phyloP scores from a whole-genome alignment of 2,797 vertebrate genomes.

The Leptodactylus fallax region DNA sequence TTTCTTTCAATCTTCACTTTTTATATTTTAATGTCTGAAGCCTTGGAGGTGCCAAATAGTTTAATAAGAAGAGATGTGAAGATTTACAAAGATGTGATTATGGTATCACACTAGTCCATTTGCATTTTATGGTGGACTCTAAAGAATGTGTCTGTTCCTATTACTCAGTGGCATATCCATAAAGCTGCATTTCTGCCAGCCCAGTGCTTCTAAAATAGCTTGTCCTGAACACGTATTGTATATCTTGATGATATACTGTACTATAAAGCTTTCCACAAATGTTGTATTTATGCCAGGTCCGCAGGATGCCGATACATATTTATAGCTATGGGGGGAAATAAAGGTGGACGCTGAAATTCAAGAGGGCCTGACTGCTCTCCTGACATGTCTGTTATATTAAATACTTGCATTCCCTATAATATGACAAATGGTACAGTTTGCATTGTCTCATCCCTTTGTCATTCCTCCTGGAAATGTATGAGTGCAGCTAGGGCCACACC shows the following conservation, averaged over 20 bases:
- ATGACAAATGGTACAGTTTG: neutral
- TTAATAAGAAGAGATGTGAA: neutral
- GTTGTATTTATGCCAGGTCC: neutral
- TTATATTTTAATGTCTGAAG: neutral
- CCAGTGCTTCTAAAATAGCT: neutral
- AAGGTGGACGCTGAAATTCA: neutral
- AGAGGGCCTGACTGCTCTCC: neutral
- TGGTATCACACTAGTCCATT: neutral
- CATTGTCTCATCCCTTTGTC: neutral
- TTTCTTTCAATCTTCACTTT: neutral
- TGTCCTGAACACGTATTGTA: neutral
- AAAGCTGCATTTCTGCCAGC: neutral
- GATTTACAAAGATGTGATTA: too few species aligned
- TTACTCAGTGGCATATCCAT: neutral
- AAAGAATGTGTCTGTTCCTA: neutral
- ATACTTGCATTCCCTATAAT: neutral
- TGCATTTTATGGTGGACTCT: neutral
- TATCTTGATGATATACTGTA: neutral
- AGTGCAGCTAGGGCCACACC: too few species aligned
- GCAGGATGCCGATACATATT: neutral
- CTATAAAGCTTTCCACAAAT: neutral
- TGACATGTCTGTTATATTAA: neutral
- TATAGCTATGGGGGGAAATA: neutral
- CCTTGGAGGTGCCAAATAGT: neutral
- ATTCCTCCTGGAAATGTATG: neutral